Conservation (phyloP, 1,140 invertebrate species). For the Plutomurus gul region DNA sequence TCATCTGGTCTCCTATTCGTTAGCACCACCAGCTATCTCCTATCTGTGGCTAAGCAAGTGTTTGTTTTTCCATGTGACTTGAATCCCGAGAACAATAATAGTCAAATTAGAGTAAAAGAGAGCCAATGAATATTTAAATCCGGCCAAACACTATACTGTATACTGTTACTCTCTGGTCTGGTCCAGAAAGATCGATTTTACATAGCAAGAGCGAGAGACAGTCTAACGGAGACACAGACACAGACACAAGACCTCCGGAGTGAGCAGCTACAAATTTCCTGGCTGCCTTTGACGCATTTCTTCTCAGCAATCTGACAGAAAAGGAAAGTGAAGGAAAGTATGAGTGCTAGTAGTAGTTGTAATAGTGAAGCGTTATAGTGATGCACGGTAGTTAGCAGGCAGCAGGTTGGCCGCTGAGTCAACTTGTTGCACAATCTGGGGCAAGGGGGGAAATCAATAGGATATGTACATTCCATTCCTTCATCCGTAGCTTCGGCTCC, state of each 20-base stretch:
- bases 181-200: conserved; percentile 16
- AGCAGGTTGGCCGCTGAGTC: neutral
- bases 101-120: conserved; percentile 22
- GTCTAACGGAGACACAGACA: neutral
- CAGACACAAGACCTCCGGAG: neutral
- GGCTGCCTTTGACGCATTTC: conserved; percentile 12
- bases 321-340: no score
- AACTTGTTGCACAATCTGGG: conserved; percentile 34
- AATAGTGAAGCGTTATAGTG: no score
- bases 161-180: neutral
- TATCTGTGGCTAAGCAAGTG: no score
- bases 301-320: no score
- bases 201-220: neutral
- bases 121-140: conserved; percentile 26
- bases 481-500: no score
- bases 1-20: no score
- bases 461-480: neutral
- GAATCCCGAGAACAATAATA: neutral
- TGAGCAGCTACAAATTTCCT: neutral
- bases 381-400: no score
- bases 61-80: neutral
- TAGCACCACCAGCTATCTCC: no score
- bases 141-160: neutral
- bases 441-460: conserved; percentile 32
- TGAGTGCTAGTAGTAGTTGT: no score